These are phyloP conservation scores for Trilocha varians DNA, from an alignment of 2,888 invertebrate genomes.

Conservation along the genomic window DNA sequence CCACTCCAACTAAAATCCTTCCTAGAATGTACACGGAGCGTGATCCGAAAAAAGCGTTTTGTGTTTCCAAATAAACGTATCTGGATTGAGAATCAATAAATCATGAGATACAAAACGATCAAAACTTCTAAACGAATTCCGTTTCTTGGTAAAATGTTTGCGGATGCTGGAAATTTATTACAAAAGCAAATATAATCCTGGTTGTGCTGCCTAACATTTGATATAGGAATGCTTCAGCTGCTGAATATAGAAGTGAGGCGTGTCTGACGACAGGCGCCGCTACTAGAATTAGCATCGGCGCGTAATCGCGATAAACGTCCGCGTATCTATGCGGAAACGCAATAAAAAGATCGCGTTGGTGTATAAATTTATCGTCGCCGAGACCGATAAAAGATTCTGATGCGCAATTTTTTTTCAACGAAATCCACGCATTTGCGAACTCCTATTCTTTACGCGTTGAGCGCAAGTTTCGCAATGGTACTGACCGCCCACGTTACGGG, in stretches of 20 bases:
- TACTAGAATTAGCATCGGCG: conserved; percentile 57
- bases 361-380: conserved; percentile 61
- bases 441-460: conserved; percentile 5
- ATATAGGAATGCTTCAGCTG: conserved; percentile 32
- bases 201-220: conserved; percentile 27
- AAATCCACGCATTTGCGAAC: conserved; percentile 43
- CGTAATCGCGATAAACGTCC: conserved; percentile 47
- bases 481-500: conserved; percentile 51
- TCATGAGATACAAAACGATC: background rate
- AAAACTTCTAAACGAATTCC: background rate
- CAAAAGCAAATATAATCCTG: conserved; percentile 6
- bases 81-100: background rate
- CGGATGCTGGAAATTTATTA: background rate
- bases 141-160: background rate
- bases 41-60: no score
- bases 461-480: conserved; percentile 37
- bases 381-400: conserved; percentile 49
- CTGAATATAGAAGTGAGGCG: conserved; percentile 44
- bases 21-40: background rate
- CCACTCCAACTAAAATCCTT: conserved; percentile 1
- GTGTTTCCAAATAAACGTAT: background rate
- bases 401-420: conserved; percentile 38
- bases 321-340: conserved; percentile 65
- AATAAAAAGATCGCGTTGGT: conserved; percentile 59
- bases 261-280: conserved; percentile 55